Percentiles rank a stretch among this genome's conserved stretches.
These are phyloP conservation scores for Ateles fusciceps DNA, from an alignment of 2,797 vertebrate species.

Conservation along the genomic window DNA sequence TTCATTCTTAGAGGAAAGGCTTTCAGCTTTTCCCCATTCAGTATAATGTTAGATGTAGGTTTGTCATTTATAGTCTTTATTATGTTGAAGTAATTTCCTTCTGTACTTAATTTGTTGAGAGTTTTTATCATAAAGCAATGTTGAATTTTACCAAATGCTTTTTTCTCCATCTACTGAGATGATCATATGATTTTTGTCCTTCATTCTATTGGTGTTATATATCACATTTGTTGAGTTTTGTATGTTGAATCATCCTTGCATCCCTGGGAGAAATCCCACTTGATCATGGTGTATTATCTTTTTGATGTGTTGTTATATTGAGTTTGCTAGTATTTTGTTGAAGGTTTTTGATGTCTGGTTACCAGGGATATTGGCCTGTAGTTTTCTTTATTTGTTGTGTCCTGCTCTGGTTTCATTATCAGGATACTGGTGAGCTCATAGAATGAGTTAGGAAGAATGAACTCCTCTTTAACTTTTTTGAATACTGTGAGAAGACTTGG, in stretches of 20 bases:
- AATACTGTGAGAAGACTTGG: not conserved
- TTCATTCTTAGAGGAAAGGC: not conserved
- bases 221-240: not conserved
- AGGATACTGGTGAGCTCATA: not conserved
- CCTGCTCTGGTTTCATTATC: not conserved
- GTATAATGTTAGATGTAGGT: not conserved
- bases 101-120: not conserved
- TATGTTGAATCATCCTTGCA: not conserved
- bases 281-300: not conserved
- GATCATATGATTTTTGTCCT: not conserved
- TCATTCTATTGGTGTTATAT: not conserved
- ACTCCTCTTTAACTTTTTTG: not conserved
- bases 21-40: not conserved
- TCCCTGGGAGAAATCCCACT: not conserved
- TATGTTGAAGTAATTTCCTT: not conserved
- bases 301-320: not conserved
- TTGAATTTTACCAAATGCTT: not conserved
- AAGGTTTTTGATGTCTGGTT: not conserved
- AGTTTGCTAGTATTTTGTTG: not conserved
- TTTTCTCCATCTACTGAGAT: not conserved
- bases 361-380: not conserved
- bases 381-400: not conserved
- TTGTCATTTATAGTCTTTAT: not conserved
- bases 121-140: not conserved
- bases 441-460: not conserved